Conservation (phyloP, 2,113 vertebrate species). For the Hyaena hyaena region DNA sequence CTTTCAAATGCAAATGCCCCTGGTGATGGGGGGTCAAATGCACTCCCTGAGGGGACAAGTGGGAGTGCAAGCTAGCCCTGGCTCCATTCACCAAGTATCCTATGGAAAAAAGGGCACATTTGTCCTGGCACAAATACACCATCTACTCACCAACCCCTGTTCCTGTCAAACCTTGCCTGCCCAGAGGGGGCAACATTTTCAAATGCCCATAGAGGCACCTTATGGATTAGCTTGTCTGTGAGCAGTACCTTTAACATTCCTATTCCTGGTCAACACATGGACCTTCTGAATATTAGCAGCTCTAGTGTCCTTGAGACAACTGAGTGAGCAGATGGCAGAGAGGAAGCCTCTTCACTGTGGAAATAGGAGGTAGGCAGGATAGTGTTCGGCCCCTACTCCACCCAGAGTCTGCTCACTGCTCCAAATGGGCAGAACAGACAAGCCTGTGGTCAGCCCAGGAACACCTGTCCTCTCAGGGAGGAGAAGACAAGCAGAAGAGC, state of each 20-base stretch:
- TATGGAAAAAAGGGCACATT: not conserved
- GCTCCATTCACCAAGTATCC: not conserved
- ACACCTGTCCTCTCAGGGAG: not conserved
- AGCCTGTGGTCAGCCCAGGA: not conserved
- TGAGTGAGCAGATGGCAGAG: not conserved
- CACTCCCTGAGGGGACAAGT: not conserved
- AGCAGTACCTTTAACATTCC: accelerated
- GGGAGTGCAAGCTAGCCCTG: not conserved
- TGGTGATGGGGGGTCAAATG: not conserved
- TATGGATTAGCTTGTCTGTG: not conserved
- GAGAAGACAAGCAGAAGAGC: not conserved
- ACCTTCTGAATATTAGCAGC: not conserved
- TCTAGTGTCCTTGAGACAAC: not conserved
- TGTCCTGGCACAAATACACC: not conserved
- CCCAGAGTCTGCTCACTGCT: not conserved
- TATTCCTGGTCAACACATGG: not conserved
- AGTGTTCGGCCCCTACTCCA: not conserved
- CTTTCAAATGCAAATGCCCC: not conserved
- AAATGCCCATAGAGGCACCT: not conserved
- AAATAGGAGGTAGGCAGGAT: not conserved
- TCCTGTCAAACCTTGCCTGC: not conserved
- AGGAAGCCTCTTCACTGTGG: not conserved
- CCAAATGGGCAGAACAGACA: not conserved
- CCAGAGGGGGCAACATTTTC: not conserved
- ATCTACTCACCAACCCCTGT: not conserved